Evolutionary conservation across 2,113 vertebrate genomes (phyloP).

Genomic region (Ochotona princeps): DNA sequence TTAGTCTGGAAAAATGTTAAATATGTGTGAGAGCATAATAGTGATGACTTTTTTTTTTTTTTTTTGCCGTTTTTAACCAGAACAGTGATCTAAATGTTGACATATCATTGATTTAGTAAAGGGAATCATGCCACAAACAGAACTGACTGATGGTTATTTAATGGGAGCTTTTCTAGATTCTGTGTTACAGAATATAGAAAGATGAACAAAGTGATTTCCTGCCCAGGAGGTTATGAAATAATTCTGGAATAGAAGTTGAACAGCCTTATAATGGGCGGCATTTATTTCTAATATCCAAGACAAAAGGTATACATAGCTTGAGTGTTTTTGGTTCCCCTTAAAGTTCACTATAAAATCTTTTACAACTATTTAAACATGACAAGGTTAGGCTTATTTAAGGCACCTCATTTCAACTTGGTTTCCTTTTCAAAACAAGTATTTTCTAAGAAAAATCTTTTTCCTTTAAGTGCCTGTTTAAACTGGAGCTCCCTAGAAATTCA

Average conservation of each 20-base stretch:
- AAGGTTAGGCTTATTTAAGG: neutral
- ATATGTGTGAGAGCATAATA: neutral
- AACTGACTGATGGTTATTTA: neutral
- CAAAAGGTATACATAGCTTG: neutral
- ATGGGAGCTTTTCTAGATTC: neutral
- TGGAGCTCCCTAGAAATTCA: neutral
- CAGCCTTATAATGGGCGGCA: neutral
- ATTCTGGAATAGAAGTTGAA: neutral
- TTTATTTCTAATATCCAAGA: neutral
- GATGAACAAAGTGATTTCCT: neutral
- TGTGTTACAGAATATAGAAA: neutral
- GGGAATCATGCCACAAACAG: neutral
- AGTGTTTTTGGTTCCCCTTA: neutral
- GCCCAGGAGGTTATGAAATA: neutral
- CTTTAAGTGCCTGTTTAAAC: neutral
- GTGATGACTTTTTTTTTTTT: neutral
- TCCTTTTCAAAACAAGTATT: constrained; percentile 33
- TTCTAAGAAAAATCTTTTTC: neutral
- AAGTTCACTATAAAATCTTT: neutral
- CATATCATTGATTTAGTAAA: neutral
- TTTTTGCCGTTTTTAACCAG: neutral
- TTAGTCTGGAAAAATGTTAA: constrained; percentile 29
- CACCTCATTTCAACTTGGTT: neutral
- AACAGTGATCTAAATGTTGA: neutral
- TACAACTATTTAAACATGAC: constrained; percentile 16